Conservation (phyloP, 2,888 invertebrate genomes). For the Cosmia trapezina region DNA sequence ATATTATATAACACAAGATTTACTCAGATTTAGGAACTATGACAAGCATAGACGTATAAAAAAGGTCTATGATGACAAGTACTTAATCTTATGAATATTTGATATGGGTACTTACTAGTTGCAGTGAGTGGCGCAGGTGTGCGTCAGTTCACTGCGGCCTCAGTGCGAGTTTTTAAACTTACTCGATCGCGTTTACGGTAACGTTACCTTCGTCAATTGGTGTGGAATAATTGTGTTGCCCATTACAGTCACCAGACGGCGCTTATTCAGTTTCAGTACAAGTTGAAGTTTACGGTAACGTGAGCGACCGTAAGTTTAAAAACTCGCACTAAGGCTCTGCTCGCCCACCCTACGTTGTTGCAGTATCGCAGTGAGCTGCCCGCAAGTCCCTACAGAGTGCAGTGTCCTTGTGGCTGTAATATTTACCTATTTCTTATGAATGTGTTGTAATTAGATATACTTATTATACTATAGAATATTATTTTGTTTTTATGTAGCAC, state of each 20-base stretch:
- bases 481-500: conserved; percentile 55
- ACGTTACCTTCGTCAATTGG: too few species aligned
- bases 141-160: too few species aligned
- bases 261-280: too few species aligned
- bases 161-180: too few species aligned
- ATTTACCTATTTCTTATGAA: conserved; percentile 44
- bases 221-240: too few species aligned
- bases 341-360: conserved; percentile 13
- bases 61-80: too few species aligned
- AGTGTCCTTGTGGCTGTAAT: conserved; percentile 3
- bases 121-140: conserved; percentile 2
- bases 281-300: too few species aligned
- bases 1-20: conserved; percentile 37
- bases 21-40: conserved; percentile 36
- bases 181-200: too few species aligned
- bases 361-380: conserved; percentile 8
- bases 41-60: too few species aligned
- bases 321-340: too few species aligned
- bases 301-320: too few species aligned
- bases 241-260: too few species aligned
- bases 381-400: background rate
- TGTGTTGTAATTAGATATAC: conserved; percentile 52
- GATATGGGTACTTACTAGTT: conserved; percentile 66
- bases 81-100: conserved; percentile 79
- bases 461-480: conserved; percentile 29